Conservation (phyloP, 1,140 invertebrate species). For the Drosophila nigrodunni region DNA sequence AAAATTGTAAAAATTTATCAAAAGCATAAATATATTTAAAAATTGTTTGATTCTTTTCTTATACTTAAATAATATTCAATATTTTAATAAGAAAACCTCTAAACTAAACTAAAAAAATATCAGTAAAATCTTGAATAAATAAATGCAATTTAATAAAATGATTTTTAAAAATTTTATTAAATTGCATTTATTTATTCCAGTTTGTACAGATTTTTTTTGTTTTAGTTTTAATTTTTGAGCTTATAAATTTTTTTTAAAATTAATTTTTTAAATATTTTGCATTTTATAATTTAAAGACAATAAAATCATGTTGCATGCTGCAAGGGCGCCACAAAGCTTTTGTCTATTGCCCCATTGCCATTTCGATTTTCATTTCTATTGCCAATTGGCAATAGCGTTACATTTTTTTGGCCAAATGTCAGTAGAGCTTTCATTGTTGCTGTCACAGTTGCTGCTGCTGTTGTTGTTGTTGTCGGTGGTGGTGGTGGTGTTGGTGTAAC, state of each 20-base stretch:
- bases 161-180: no score
- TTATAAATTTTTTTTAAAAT: neutral
- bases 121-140: no score
- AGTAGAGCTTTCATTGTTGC: slow-evolving; percentile 54
- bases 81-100: no score
- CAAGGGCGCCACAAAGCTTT: slow-evolving; percentile 25
- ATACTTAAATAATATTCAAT: no score
- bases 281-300: neutral
- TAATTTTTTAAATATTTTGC: neutral
- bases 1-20: no score
- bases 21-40: no score
- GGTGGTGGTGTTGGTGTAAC: slow-evolving; percentile 19
- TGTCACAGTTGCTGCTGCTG: slow-evolving; percentile 35
- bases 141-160: no score
- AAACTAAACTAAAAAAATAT: no score
- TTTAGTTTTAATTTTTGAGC: neutral
- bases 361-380: slow-evolving; percentile 18
- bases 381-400: slow-evolving; percentile 14
- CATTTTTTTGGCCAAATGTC: slow-evolving; percentile 41
- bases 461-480: slow-evolving; percentile 3
- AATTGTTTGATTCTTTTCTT: no score
- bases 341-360: slow-evolving; percentile 6
- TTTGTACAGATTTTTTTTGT: no score
- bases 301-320: slow-evolving; percentile 29
- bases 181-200: no score